Evolutionary conservation across 2,888 invertebrate genomes (phyloP).

Genomic region (Macaria liturata): DNA sequence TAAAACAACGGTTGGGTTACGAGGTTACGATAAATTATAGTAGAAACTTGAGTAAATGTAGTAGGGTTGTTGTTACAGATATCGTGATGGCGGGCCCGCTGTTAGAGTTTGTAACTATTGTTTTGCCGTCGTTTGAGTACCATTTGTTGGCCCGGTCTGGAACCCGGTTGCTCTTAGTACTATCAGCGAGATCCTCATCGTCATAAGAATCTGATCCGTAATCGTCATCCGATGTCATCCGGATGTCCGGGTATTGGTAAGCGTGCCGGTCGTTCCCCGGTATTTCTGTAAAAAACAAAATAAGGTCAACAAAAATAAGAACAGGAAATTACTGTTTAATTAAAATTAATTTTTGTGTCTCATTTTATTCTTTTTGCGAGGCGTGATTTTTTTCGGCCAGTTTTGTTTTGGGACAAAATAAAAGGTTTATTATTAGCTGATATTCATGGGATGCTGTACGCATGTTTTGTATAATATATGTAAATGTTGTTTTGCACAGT

Average conservation of each 20-base stretch:
- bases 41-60: constrained; percentile 34
- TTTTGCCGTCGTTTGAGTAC: constrained; percentile 75
- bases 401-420: too few species aligned
- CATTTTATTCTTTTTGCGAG: too few species aligned
- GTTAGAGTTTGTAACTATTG: constrained; percentile 51
- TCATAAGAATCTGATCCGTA: constrained; percentile 72
- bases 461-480: too few species aligned
- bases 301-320: neutral
- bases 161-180: constrained; percentile 71
- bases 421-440: too few species aligned
- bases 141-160: constrained; percentile 79
- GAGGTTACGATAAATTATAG: constrained; percentile 34
- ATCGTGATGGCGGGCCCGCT: constrained; percentile 40
- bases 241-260: constrained; percentile 70
- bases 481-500: too few species aligned
- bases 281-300: constrained; percentile 62
- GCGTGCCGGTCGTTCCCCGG: constrained; percentile 76
- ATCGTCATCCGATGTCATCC: constrained; percentile 68
- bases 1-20: constrained; percentile 28
- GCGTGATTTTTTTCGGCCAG: too few species aligned
- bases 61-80: constrained; percentile 25
- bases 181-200: constrained; percentile 60
- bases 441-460: too few species aligned
- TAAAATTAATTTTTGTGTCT: too few species aligned
- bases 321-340: too few species aligned